These are phyloP conservation scores for Catharus minimus DNA, from an alignment of 2,113 vertebrate species.

Conservation along the genomic window DNA sequence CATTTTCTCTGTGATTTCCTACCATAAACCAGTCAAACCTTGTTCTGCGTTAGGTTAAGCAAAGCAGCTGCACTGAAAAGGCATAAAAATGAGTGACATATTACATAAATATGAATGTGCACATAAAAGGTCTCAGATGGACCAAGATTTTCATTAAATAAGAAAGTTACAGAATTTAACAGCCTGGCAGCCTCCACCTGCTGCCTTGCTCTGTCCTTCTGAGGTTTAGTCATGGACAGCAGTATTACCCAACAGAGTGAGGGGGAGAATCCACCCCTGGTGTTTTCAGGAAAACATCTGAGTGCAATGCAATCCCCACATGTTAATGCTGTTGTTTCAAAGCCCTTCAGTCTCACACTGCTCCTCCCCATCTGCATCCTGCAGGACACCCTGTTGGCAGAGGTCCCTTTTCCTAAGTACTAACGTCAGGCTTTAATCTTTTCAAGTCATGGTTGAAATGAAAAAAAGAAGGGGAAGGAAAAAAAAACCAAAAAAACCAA, in stretches of 20 bases:
- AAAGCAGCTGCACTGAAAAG: background rate
- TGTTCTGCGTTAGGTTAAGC: background rate
- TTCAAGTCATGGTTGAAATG: background rate
- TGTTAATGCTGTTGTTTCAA: background rate
- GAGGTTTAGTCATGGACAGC: background rate
- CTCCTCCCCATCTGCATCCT: background rate
- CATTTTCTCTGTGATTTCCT: background rate
- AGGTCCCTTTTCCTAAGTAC: background rate
- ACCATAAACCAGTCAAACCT: constrained; percentile 22
- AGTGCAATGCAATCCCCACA: background rate
- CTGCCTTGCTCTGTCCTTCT: background rate
- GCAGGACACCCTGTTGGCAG: background rate
- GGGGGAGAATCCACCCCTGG: background rate
- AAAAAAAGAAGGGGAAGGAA: background rate
- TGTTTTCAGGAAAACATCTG: background rate
- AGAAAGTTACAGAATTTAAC: background rate
- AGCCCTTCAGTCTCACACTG: background rate
- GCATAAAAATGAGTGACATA: background rate
- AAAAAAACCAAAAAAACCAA: background rate
- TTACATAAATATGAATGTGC: background rate
- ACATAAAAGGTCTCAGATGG: background rate
- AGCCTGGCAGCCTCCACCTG: background rate
- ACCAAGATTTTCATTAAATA: background rate
- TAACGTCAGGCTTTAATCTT: background rate
- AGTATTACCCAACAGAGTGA: background rate